A percentile compares a stretch with the other conserved stretches of the same genome.
Evolutionary conservation across 2,888 invertebrate species (phyloP).

Genomic region (Clepsis dumicolana): DNA sequence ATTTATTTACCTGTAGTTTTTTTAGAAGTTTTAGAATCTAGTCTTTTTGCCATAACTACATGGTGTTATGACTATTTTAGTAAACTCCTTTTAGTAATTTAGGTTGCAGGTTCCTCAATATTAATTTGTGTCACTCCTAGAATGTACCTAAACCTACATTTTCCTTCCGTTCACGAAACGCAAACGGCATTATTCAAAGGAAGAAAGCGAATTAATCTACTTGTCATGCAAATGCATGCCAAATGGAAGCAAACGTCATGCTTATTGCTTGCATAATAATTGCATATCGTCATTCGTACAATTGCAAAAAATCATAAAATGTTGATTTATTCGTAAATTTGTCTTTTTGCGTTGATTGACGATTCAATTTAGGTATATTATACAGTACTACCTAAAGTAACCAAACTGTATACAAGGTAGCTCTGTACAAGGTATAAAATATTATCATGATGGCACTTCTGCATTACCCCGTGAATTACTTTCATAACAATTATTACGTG

Average conservation of each 20-base stretch:
- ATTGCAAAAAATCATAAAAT: neutral
- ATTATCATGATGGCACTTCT: neutral
- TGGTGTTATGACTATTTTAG: no score
- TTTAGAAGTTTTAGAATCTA: no score
- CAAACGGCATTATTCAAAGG: slow-evolving; percentile 24
- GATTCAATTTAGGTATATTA: no score
- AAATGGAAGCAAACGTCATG: slow-evolving; percentile 30
- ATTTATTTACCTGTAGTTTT: no score
- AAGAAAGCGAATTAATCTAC: slow-evolving; percentile 31
- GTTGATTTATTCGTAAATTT: neutral
- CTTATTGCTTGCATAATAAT: neutral
- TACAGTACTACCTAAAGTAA: no score
- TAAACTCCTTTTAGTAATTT: no score
- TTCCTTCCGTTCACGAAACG: slow-evolving; percentile 19
- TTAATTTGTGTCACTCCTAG: no score
- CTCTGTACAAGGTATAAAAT: neutral
- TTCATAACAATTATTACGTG: neutral
- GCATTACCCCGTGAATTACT: slow-evolving; percentile 3
- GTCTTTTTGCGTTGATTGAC: neutral
- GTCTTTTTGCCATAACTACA: no score
- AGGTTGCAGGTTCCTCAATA: no score
- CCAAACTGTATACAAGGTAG: no score
- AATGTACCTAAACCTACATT: neutral
- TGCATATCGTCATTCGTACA: neutral
- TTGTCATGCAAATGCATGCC: slow-evolving; percentile 23